Base-by-base conservation (phyloP, 2,888 invertebrate species). In the Epinotia bilunana region DNA sequence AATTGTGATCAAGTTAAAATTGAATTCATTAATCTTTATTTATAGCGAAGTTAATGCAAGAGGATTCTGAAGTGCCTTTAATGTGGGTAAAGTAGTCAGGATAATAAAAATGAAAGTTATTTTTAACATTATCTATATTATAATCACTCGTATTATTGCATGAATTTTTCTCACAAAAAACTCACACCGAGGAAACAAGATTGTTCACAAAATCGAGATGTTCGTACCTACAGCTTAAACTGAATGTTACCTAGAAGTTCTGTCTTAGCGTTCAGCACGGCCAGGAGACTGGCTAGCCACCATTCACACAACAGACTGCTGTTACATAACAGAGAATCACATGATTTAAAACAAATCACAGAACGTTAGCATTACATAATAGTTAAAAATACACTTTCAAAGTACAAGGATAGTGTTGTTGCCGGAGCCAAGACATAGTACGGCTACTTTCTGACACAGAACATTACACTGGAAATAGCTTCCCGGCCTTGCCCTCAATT, bases 301-400 rank as follows among this genome's bases (percentile, higher is more conserved):
- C 86, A 84, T 84, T 82, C 85, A 84, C 84, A 83, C 76, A 84
- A 81, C 84, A 84, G 83, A 84, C 84, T 83, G 83, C 84, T 80
- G 88, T 92, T 91, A 90, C 86, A 91, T 92, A 93, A 92, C 88
- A 85, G 80, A 81, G 80, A 84, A 88, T 90, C 91, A 92, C 90
- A 91, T 89, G 90, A 88, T 88, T 88, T 84, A 76, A 83, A 81
- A 86, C 79, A 87, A 84, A 88, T 85, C 87, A 89, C 88, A 86
- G 84, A 81, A 83, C 80, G 78, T 82, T 80, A 84, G 82, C 81
- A 80, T 86, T 82, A 84, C 82, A 86, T 79, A 83, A 83, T 77
- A 65, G 80, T 81, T 77, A 78, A 77, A 79, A 80, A 80, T 77
- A 79, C 81, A 83, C 82, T 83, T 82, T 82, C 81, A 84, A 80